These are phyloP conservation scores for Anodontia alba DNA, from an alignment of 2,888 invertebrate species.

Conservation along the genomic window DNA sequence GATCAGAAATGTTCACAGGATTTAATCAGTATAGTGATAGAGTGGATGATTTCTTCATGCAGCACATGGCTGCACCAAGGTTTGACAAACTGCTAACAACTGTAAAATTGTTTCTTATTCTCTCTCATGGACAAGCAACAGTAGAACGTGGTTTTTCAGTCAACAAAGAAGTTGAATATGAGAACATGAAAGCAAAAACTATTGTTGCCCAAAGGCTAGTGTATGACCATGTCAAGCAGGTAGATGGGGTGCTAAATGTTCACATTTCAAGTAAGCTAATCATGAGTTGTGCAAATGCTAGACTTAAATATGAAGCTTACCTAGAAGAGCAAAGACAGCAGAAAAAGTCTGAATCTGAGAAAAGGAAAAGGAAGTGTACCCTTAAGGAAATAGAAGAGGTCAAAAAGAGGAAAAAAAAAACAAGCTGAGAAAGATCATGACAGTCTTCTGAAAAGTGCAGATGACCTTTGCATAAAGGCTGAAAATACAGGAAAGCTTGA, in stretches of 20 bases:
- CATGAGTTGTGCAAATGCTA: conserved; percentile 14
- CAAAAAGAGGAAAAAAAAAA: conserved; percentile 9
- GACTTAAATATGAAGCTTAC: conserved; percentile 13
- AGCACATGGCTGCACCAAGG: conserved; percentile 4
- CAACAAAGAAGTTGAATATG: conserved; percentile 20
- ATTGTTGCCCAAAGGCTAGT: conserved; percentile 7
- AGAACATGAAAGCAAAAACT: conserved; percentile 17
- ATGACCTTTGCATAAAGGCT: conserved; percentile 21
- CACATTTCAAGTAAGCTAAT: conserved; percentile 5
- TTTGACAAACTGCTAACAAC: neutral
- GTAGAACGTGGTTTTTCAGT: no score
- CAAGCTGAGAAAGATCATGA: conserved; percentile 10
- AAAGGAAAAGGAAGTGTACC: neutral
- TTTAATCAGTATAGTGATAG: conserved; percentile 26
- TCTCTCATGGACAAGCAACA: conserved; percentile 15
- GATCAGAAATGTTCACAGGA: neutral
- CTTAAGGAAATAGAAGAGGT: neutral
- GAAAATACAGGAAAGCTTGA: conserved; percentile 25
- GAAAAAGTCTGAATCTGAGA: neutral
- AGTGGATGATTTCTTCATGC: conserved; percentile 17
- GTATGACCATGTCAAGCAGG: conserved; percentile 9
- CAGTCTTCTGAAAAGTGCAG: neutral
- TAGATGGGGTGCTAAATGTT: conserved; percentile 11
- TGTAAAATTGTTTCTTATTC: neutral
- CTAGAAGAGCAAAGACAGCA: conserved; percentile 7